Conservation (phyloP, 1,140 invertebrate genomes). For the Bathynomus jamesi region DNA sequence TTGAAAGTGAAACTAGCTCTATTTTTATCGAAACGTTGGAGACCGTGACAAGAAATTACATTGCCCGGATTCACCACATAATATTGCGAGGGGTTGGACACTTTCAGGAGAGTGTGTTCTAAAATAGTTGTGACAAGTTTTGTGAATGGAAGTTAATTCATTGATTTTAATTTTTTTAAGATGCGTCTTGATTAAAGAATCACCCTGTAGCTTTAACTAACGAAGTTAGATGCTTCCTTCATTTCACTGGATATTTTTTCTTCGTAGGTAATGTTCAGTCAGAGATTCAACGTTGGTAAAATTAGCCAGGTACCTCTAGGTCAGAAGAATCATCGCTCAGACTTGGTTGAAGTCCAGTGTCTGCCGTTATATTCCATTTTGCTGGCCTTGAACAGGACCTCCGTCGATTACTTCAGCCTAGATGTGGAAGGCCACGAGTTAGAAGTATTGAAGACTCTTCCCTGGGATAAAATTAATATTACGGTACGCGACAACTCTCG, state of each 20-base stretch:
- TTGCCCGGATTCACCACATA: too few relatives aligned
- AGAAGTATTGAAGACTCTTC: conserved; percentile 41
- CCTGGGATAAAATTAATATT: conserved; percentile 41
- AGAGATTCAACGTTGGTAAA: conserved; percentile 32
- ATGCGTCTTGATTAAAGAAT: too few relatives aligned
- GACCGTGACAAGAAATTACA: too few relatives aligned
- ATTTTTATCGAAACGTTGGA: too few relatives aligned
- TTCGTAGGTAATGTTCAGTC: conserved; percentile 31
- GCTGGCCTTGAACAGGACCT: conserved; percentile 39
- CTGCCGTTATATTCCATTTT: conserved; percentile 42
- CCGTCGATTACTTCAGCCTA: conserved; percentile 43
- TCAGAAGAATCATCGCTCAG: background rate
- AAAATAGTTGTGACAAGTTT: too few relatives aligned
- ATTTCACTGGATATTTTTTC: background rate
- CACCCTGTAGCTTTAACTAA: background rate
- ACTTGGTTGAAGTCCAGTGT: conserved; percentile 40
- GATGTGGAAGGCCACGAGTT: conserved; percentile 43
- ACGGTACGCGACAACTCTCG: too few relatives aligned
- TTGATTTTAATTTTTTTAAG: too few relatives aligned
- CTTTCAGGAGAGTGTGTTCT: too few relatives aligned
- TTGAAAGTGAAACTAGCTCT: too few relatives aligned
- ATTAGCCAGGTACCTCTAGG: conserved; percentile 14
- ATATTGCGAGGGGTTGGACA: too few relatives aligned
- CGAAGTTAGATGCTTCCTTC: background rate
- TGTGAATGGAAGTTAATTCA: too few relatives aligned